These are phyloP conservation scores for Hylomyscus alleni DNA, from an alignment of 2,797 vertebrate species.

Conservation along the genomic window DNA sequence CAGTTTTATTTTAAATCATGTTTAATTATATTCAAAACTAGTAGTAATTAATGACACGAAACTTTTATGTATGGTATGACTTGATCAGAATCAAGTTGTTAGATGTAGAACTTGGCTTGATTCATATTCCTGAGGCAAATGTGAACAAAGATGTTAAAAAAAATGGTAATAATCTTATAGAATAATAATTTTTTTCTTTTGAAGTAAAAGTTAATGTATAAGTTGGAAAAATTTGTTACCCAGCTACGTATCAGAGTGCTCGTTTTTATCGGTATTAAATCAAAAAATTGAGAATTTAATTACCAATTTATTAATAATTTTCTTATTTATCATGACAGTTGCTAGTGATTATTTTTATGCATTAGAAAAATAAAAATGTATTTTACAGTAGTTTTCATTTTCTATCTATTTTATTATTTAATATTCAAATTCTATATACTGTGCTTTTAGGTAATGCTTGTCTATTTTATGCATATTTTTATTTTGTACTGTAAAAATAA, in stretches of 20 bases:
- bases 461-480: neutral
- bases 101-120: neutral
- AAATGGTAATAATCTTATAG: neutral
- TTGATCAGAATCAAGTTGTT: neutral
- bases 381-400: neutral
- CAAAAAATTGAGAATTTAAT: slow-evolving; percentile 11
- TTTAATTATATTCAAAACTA: slow-evolving; percentile 34
- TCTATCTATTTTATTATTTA: neutral
- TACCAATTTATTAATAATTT: neutral
- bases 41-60: slow-evolving; percentile 12
- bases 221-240: neutral
- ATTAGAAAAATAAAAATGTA: neutral
- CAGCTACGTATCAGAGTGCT: neutral
- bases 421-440: neutral
- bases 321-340: neutral
- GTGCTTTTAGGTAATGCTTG: neutral
- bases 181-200: neutral
- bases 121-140: neutral
- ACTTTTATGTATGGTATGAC: neutral
- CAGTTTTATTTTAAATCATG: neutral
- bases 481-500: neutral
- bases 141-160: neutral
- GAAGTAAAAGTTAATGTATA: slow-evolving; percentile 1
- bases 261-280: neutral
- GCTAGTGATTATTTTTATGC: neutral